Base-by-base conservation (phyloP, 23 tunicate genomes). In the Corella eumyota region DNA sequence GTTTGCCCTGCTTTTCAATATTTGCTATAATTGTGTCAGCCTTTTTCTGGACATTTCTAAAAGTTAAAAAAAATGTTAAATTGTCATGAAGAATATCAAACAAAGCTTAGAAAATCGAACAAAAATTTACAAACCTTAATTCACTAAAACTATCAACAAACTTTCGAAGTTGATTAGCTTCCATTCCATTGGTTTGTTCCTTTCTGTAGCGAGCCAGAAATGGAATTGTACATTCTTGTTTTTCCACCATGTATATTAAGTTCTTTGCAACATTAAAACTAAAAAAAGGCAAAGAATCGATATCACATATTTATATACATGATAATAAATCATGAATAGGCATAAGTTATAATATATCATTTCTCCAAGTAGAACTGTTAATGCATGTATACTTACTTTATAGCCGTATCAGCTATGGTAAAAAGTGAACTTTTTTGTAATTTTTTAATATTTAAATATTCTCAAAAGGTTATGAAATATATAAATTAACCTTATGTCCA, bases 151-250 rank as follows among this genome's bases (percentile, higher is more conserved):
- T 25, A 36, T 67, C 61, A 11, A 61, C 19, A 68, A 88, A 88
- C 32, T 62, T 34, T 40, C 96, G 52, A 32, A 88, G 61, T 31
- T 52, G 73, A 23, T 88, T 83, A 7, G 88, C 81, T 28, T 88
- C 88, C 96, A 88, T 88, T 3, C 62, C 59, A 45, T 51, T 56
- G 22, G 96, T 88, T 49, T 50, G 34, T 47, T 88, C 96, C 61
- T 69, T 78, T 46, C 96, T 62, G 34, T 88, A 88, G 15, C 96
- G 76, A 37, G 96, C 81, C 33, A 88, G 73, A 47, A 88, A 88
- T 5, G 96, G 96, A 47, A 88, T 50, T 13, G 96, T 88, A 46
- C 88, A 88, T 65, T 88, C 88, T 36, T 88, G 81, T 4, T 35
- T 60, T 53, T 88, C 96, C 5, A 88, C 17, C 72, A 88, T 49